phyloP scores from a whole-genome alignment of 2,888 invertebrate species.

The Agrochola macilenta region DNA sequence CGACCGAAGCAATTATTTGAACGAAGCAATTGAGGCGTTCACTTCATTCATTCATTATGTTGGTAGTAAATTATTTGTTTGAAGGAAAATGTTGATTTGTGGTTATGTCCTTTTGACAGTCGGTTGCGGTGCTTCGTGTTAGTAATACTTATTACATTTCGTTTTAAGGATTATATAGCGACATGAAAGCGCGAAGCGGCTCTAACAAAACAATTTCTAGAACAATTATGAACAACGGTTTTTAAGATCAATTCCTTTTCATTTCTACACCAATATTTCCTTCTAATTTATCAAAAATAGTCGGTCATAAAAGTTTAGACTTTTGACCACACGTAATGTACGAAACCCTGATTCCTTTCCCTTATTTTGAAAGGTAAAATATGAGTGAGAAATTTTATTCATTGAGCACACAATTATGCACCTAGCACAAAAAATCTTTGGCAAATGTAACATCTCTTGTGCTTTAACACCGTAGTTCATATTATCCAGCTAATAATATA shows the following conservation, averaged over 20 bases:
- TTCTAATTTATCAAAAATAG: background rate
- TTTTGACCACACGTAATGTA: background rate
- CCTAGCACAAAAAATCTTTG: background rate
- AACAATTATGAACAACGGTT: too few species aligned
- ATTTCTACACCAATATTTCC: background rate
- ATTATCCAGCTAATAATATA: background rate
- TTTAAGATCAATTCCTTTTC: background rate
- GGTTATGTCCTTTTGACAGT: constrained; percentile 34
- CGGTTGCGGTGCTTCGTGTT: background rate
- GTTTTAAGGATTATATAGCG: background rate
- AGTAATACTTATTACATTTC: constrained; percentile 10
- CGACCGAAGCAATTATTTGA: constrained; percentile 27
- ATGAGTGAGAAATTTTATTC: too few species aligned
- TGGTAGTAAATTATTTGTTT: constrained; percentile 24
- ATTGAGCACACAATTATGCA: background rate
- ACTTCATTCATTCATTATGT: constrained; percentile 31
- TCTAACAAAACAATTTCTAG: too few species aligned
- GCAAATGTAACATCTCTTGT: background rate
- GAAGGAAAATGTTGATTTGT: constrained; percentile 31
- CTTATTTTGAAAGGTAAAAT: background rate
- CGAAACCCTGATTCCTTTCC: background rate
- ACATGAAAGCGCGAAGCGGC: too few species aligned
- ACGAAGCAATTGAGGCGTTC: constrained; percentile 35
- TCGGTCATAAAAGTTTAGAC: too few species aligned
- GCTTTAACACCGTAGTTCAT: background rate